Conservation (phyloP, 2,888 invertebrate species). For the Limenitis camilla region DNA sequence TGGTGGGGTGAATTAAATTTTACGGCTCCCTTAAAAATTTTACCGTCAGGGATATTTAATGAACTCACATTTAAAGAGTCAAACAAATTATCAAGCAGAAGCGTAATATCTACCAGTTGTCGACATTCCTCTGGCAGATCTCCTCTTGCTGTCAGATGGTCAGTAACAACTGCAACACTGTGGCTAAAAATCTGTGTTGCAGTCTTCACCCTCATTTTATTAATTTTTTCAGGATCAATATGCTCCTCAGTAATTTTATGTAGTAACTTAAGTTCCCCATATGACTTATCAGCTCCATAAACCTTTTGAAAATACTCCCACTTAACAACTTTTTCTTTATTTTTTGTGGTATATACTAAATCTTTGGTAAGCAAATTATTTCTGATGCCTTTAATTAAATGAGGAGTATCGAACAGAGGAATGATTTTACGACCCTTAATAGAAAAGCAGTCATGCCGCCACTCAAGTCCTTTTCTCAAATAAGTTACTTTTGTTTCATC, state of each 20-base stretch:
- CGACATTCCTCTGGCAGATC: constrained; percentile 18
- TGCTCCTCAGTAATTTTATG: neutral
- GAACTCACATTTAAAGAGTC: constrained; percentile 3
- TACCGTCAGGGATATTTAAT: constrained; percentile 16
- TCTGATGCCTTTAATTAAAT: neutral
- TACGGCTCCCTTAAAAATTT: constrained; percentile 23
- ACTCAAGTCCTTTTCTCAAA: too few relatives aligned
- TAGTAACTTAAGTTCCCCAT: neutral
- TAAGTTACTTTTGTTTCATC: too few relatives aligned
- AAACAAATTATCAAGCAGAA: constrained; percentile 20
- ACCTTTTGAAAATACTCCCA: neutral
- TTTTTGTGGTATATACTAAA: too few relatives aligned
- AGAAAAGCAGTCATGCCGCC: too few relatives aligned
- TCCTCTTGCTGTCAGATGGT: constrained; percentile 22
- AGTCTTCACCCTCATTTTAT: constrained; percentile 15
- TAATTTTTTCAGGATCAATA: constrained; percentile 4
- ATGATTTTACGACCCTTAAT: too few relatives aligned
- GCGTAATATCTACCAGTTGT: constrained; percentile 10
- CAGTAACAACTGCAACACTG: constrained; percentile 15
- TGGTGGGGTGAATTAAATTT: constrained; percentile 12
- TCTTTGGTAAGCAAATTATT: neutral
- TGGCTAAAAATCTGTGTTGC: constrained; percentile 13
- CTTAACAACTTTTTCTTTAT: neutral
- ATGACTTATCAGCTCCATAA: neutral
- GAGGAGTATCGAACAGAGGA: neutral